These are phyloP conservation scores for Fukomys damarensis DNA, from an alignment of 2,113 vertebrate genomes.

Conservation along the genomic window DNA sequence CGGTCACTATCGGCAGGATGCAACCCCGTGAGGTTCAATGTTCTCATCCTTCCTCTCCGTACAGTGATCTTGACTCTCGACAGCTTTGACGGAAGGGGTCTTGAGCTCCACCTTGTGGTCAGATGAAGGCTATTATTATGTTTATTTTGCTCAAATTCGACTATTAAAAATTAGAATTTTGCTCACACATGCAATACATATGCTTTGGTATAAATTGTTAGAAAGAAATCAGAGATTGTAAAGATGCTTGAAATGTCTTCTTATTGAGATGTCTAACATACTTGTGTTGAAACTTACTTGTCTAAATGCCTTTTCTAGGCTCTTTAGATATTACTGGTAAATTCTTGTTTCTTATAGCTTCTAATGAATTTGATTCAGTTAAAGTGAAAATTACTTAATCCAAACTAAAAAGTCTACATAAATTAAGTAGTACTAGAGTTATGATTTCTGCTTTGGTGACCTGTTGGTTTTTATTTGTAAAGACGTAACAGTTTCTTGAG, in stretches of 20 bases:
- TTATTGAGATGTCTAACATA: neutral
- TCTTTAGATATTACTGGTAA: neutral
- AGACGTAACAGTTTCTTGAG: neutral
- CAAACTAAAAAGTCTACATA: neutral
- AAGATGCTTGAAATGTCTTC: neutral
- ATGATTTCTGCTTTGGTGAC: neutral
- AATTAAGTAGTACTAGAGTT: neutral
- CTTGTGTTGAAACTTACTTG: neutral
- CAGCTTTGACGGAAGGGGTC: neutral
- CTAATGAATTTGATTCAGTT: neutral
- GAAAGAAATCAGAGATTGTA: neutral
- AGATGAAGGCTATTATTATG: neutral
- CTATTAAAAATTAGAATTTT: slow-evolving; percentile 3
- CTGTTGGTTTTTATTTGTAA: neutral
- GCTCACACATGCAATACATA: neutral
- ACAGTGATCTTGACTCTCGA: too few relatives aligned
- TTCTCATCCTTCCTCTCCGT: neutral
- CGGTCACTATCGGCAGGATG: neutral
- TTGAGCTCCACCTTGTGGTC: neutral
- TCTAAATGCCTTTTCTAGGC: neutral
- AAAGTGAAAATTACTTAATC: neutral
- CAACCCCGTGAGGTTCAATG: neutral
- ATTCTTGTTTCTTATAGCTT: neutral
- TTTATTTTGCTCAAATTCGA: neutral
- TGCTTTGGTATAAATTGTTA: neutral